Base-by-base conservation (phyloP, 2,888 invertebrate species). In the Ochlodes sylvanus region DNA sequence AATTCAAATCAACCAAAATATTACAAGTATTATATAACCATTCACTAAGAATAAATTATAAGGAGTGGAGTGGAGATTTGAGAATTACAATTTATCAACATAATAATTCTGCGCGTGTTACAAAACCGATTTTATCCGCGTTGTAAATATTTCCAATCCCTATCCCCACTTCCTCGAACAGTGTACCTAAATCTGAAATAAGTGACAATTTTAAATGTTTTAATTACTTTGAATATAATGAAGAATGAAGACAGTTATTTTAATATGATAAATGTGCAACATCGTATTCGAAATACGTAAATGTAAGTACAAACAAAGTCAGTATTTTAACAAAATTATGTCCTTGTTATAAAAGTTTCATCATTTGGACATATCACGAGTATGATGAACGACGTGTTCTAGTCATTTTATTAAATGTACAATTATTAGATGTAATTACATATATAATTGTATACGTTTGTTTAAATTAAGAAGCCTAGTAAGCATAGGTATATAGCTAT, bases 281-380 rank as follows among this genome's bases (percentile, higher is more conserved):
- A 52, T 21, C 50, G 67, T 67, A 67, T 61, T 67, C 15, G 32
- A 62, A 62, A 56, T 68, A 68, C 67, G 62, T 68, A 68, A 61
- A 14, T 66, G 19, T 38, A 32, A 68, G 56, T 62, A 62, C 62
- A 68, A 62, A 65, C 27, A 55, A 55, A 67, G 47, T 55, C 67
- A 68, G 67, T 68, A 68, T 68, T 68, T 62, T n/a, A 56, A 56
- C n/a, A 17, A 61, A 21, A 52, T 55, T 42, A 66, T 61, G 44
- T 61, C 32, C 54, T 44, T 21, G 9, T 21, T 38, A 19, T 38
- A 38, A 57, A 61, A 44, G 3, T 27, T 12, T 67, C 44, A 61
- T 61, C 55, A 41, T 34, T 62, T 44, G 56, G 66, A 72, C 71
- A 73, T 72, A 73, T 73, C 72, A 73, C 52, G 64, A 47, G 58